phyloP scores from a whole-genome alignment of 2,888 invertebrate species.

The Cryptocephalus primarius region DNA sequence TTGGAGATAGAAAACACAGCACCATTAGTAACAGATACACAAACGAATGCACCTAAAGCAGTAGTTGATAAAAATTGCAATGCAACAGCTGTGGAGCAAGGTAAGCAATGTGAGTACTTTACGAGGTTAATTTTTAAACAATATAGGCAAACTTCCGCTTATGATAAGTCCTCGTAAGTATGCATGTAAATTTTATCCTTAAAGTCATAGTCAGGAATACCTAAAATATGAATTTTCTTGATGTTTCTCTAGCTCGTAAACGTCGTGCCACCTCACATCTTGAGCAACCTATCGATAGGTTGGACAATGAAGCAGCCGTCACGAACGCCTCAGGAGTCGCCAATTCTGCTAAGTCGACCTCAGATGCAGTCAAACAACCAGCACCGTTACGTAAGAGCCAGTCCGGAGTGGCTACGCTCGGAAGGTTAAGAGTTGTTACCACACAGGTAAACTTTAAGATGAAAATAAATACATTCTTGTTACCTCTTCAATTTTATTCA shows the following conservation, averaged over 20 bases:
- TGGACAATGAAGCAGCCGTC: constrained; percentile 48
- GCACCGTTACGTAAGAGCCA: constrained; percentile 35
- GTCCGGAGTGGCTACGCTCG: constrained; percentile 57
- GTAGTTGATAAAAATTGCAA: constrained; percentile 58
- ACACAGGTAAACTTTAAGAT: constrained; percentile 4
- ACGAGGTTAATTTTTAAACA: too few relatives aligned
- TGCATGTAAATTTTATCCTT: too few relatives aligned
- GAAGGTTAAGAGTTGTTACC: constrained; percentile 59
- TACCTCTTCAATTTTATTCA: too few relatives aligned
- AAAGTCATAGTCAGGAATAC: too few relatives aligned
- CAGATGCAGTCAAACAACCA: constrained; percentile 32
- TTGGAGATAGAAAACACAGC: constrained; percentile 54
- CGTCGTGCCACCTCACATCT: constrained; percentile 34
- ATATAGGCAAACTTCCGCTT: too few relatives aligned
- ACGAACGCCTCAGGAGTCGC: constrained; percentile 35
- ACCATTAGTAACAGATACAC: constrained; percentile 50
- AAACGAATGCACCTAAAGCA: constrained; percentile 36
- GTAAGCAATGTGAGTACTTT: constrained; percentile 3
- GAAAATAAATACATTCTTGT: too few relatives aligned
- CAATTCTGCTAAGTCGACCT: constrained; percentile 43
- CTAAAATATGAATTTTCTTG: too few relatives aligned
- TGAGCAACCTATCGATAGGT: constrained; percentile 34
- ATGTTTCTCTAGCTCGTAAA: constrained; percentile 24
- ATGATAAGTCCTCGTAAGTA: too few relatives aligned
- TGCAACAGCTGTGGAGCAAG: constrained; percentile 43